Evolutionary conservation across 2,113 vertebrate genomes (phyloP), one percentile per base, ranked within the genome.

Genomic region (Gambusia affinis): DNA sequence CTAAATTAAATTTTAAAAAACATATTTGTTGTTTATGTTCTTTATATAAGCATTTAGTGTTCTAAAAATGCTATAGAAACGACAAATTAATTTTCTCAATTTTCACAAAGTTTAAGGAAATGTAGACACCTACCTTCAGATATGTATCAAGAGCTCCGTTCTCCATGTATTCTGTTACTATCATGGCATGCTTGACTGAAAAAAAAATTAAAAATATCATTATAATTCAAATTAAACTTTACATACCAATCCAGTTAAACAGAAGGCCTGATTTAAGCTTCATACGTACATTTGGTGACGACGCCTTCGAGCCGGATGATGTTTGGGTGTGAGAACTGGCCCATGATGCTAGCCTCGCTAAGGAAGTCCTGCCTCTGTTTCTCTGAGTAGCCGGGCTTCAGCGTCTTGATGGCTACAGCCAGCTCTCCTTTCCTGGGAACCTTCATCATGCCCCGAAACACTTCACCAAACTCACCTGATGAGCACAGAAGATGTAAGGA

Each of bases 321-420:
- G 80, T 99, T 99, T 75, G 96, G 96, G 83, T 99, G 97, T 8
- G 96, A 96, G 90, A 99, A 99, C 91, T 99, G 98, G 6, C 97
- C 98, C 98, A 99, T 99, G 94, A 98, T 98, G 94, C 95, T 96
- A 54, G 98, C 98, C 91, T 99, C 98, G 0, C 96, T 96, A 85
- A 99, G 88, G 87, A 99, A 99, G 89, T 99, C 98, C 70, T 95
- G 95, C 29, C 97, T 95, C 83, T 99, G 98, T 88, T 98, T 98
- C 89, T 99, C 97, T 0, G 96, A 97, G 94, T 97, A 99, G 12
- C 97, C 97, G 0, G 95, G 95, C 87, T 98, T 98, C 79, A 99
- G 89, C 0, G 97, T 99, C 93, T 99, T 99, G 83, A 99, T 97
- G 31, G 98, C 98, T 54, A 99, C 98, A 0, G 94, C 83, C 8